Evolutionary conservation across 30 jellyfish, hydroid and myxozoan species (phyloP).

Genomic region (Cassiopea xamachana): DNA sequence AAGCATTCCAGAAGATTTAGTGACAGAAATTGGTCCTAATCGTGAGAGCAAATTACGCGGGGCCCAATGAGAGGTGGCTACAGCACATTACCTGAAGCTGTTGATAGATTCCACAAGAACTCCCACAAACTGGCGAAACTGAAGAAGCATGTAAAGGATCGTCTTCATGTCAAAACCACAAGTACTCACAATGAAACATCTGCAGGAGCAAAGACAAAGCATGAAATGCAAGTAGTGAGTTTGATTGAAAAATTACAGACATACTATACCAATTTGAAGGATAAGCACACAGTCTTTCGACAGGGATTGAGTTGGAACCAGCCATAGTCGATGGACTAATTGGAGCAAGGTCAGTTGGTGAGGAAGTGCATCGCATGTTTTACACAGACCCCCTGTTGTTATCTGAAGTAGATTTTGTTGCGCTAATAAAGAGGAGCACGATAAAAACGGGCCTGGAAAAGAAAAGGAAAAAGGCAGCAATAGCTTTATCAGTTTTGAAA

Average conservation of each 20-base stretch:
- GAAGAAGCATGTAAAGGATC: conserved; percentile 59
- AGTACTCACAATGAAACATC: conserved; percentile 54
- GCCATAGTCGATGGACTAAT: conserved; percentile 60
- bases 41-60: conserved; percentile 53
- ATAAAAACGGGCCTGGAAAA: conserved; percentile 36
- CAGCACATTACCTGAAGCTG: conserved; percentile 67
- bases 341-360: conserved; percentile 75
- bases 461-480: conserved; percentile 28
- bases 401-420: conserved; percentile 46
- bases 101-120: conserved; percentile 45
- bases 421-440: conserved; percentile 62
- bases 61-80: conserved; percentile 71
- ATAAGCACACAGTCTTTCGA: conserved; percentile 58
- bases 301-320: conserved; percentile 65
- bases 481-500: conserved; percentile 57
- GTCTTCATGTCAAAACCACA: conserved; percentile 43
- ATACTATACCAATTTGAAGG: conserved; percentile 57
- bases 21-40: conserved; percentile 62
- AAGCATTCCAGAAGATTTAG: conserved; percentile 61
- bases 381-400: conserved; percentile 16
- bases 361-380: conserved; percentile 58
- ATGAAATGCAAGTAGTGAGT: conserved; percentile 51
- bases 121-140: conserved; percentile 65
- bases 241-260: conserved; percentile 55
- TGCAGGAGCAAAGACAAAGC: conserved; percentile 45